Evolutionary conservation across 2,113 vertebrate genomes (phyloP).

Genomic region (Thalassoma bifasciatum): DNA sequence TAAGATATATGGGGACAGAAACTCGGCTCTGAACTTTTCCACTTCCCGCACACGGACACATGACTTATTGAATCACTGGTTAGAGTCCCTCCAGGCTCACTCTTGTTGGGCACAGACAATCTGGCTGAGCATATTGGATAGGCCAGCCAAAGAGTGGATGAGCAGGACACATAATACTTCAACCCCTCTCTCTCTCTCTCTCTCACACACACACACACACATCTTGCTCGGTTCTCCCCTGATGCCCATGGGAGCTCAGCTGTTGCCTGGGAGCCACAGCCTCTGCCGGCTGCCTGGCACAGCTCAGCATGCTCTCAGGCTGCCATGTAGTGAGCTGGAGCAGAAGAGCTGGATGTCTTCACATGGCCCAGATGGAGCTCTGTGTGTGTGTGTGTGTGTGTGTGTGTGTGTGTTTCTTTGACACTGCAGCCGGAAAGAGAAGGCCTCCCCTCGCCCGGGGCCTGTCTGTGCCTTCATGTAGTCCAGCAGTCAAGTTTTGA

Average conservation of each 20-base stretch:
- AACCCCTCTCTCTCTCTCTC: not conserved
- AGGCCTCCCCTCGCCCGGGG: conserved; percentile 23
- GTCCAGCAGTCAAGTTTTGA: conserved; percentile 49
- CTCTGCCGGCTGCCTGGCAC: conserved; percentile 61
- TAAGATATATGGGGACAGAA: not conserved
- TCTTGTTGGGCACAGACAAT: conserved; percentile 51
- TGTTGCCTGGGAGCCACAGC: conserved; percentile 73
- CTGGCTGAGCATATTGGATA: conserved; percentile 59
- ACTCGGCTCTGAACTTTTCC: conserved; percentile 10
- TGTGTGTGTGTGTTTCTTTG: conserved; percentile 30
- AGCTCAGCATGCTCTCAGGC: conserved; percentile 47
- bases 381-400: conserved; percentile 14
- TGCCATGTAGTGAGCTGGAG: conserved; percentile 44
- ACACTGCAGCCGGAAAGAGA: conserved; percentile 41
- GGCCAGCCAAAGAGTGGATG: conserved; percentile 55
- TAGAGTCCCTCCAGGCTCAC: conserved; percentile 44
- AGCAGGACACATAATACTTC: conserved; percentile 60
- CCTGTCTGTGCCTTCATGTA: conserved; percentile 19
- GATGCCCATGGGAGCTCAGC: conserved; percentile 75
- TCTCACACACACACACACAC: conserved; percentile 15
- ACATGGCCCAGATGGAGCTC: conserved; percentile 73
- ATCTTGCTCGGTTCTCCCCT: conserved; percentile 39
- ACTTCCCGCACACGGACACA: conserved; percentile 18
- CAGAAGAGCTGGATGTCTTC: conserved; percentile 66
- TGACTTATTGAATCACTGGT: conserved; percentile 44